Base-by-base conservation (phyloP, 2,113 vertebrate species). In the Tyrannus savana region DNA sequence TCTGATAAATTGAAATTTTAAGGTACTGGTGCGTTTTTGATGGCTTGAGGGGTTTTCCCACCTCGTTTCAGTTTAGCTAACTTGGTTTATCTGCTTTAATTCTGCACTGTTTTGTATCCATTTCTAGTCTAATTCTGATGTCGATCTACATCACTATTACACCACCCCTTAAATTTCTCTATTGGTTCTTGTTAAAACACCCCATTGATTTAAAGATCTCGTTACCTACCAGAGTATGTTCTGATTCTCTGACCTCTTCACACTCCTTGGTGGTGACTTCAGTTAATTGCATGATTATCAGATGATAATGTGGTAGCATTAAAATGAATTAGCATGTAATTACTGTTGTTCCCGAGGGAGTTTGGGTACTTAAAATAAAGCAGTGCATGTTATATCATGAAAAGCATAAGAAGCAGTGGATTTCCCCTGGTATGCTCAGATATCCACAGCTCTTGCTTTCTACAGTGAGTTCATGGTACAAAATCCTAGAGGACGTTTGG, bases 281-380 rank as follows among this genome's bases (percentile, higher is more conserved):
- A 91, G 64, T 86, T 97, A 97, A 96, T 93, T 97, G 86, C 47
- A 30, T 63, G 73, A 84, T 95, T 96, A 96, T 88, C 93, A 88
- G 88, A 88, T 88, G 66, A 95, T 97, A 95, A 97, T 93, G 35
- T 71, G 35, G 75, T 76, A 60, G 50, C 41, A 95, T 95, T 96
- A 95, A 93, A 97, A 95, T 91, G 91, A 97, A 97, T 96, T 97
- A 95, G 60, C 86, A 91, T 94, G 86, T 96, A 95, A 97, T 96
- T 96, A 88, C 37, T 88, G 72, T 37, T 94, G 46, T 81, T 95
- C 96, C 69, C 90, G 50, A 64, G 78, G 58, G 91, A 93, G 63
- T 35, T 19, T 31, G 37, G 42, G 35, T 53, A 93, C 53, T 91
- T 97, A 84, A 90, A 94, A 88, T 89, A 64, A 69, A 96, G 68